These are phyloP conservation scores for Patella vulgata DNA, from an alignment of 1,140 invertebrate genomes.

Conservation along the genomic window DNA sequence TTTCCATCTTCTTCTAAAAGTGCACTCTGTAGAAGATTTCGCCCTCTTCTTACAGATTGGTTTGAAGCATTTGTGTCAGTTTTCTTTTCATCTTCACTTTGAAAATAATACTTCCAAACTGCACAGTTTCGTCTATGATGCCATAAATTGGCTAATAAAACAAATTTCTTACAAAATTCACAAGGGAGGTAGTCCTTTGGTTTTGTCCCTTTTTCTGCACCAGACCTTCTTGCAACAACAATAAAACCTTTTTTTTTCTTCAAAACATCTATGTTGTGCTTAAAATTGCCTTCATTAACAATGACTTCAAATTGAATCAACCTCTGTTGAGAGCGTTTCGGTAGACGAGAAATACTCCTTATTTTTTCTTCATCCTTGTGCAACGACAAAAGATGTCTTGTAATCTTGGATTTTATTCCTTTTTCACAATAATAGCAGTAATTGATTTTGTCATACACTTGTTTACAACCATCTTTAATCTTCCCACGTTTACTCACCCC, in stretches of 20 bases:
- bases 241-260: conserved; percentile 17
- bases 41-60: conserved; percentile 15
- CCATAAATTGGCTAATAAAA: conserved; percentile 12
- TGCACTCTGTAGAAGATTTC: conserved; percentile 18
- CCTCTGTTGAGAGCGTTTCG: conserved; percentile 25
- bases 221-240: conserved; percentile 12
- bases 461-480: conserved; percentile 23
- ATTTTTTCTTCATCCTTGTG: conserved; percentile 25
- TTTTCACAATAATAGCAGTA: conserved; percentile 28
- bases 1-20: conserved; percentile 4
- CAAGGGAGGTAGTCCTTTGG: conserved; percentile 18
- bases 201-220: conserved; percentile 1
- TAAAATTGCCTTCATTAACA: conserved; percentile 29
- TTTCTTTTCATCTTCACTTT: neutral
- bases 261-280: conserved; percentile 29
- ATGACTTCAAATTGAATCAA: conserved; percentile 18
- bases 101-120: neutral
- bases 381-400: conserved; percentile 16
- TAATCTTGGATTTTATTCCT: conserved; percentile 24
- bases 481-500: too few species aligned
- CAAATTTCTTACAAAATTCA: conserved; percentile 21
- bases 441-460: conserved; percentile 30
- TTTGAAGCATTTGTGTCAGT: too few species aligned
- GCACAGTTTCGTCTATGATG: conserved; percentile 9
- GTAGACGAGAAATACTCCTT: conserved; percentile 14